Conservation (phyloP, 1,140 invertebrate genomes). For the Dysdera silvatica region DNA sequence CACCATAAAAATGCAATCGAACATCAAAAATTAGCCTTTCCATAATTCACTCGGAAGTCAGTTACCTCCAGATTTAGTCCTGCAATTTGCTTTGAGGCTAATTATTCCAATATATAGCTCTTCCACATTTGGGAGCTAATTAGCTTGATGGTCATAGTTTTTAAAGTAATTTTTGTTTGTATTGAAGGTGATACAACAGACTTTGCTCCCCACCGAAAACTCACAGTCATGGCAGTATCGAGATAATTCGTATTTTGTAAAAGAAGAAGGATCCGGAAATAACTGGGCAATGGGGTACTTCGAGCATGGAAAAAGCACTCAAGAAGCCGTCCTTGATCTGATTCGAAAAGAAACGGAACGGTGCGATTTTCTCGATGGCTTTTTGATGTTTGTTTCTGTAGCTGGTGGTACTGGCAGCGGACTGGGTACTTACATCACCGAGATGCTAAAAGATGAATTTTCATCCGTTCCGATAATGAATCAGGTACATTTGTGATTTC, state of each 20-base stretch:
- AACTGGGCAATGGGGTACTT: constrained; percentile 67
- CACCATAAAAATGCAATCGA: too few relatives aligned
- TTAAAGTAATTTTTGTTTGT: neutral
- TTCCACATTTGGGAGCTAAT: neutral
- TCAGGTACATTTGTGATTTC: constrained; percentile 39
- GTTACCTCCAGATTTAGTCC: neutral
- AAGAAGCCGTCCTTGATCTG: constrained; percentile 69
- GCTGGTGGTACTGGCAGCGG: constrained; percentile 78
- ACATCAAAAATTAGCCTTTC: too few relatives aligned
- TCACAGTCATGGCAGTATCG: constrained; percentile 44
- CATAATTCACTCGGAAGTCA: too few relatives aligned
- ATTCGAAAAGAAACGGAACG: constrained; percentile 76
- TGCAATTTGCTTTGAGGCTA: too few relatives aligned
- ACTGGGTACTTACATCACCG: constrained; percentile 67
- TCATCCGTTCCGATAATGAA: constrained; percentile 50
- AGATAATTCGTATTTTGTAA: constrained; percentile 37
- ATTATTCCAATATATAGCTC: neutral
- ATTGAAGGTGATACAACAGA: constrained; percentile 37
- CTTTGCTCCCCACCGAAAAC: constrained; percentile 36
- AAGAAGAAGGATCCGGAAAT: constrained; percentile 57
- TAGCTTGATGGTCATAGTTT: neutral
- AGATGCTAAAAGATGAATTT: constrained; percentile 47
- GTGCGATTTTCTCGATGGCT: constrained; percentile 70
- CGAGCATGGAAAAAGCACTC: constrained; percentile 47
- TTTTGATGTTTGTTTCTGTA: constrained; percentile 69